Conservation (phyloP, 1,140 invertebrate species). For the Wiebesia pumilae region DNA sequence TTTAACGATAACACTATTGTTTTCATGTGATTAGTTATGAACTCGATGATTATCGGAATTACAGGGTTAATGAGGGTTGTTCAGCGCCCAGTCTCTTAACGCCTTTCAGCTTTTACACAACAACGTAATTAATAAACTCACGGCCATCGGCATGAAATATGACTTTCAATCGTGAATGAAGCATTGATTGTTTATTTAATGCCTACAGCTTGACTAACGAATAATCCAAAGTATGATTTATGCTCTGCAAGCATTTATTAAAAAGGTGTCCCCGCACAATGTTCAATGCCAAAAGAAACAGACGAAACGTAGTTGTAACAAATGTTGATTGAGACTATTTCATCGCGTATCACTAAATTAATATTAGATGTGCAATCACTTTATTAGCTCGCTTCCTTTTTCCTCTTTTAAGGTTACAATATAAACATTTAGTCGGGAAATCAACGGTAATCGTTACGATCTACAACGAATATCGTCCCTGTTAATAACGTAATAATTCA, state of each 20-base stretch:
- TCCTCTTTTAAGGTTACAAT: not conserved
- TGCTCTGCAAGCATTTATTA: conserved; percentile 47
- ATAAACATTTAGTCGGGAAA: not conserved
- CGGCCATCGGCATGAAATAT: conserved; percentile 54
- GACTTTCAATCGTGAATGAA: conserved; percentile 52
- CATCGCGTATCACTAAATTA: not conserved
- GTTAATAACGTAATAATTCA: too few species aligned
- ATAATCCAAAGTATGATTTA: conserved; percentile 58
- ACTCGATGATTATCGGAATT: conserved; percentile 41
- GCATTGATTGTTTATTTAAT: conserved; percentile 60
- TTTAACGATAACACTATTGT: too few species aligned
- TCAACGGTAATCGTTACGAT: too few species aligned
- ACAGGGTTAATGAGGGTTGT: conserved; percentile 50
- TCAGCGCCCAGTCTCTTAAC: conserved; percentile 52
- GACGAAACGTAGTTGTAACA: not conserved
- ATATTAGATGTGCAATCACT: not conserved
- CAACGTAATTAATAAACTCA: conserved; percentile 58
- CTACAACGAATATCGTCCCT: too few species aligned
- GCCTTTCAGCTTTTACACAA: conserved; percentile 21
- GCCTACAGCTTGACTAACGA: conserved; percentile 54
- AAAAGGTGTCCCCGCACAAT: not conserved
- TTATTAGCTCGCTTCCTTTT: not conserved
- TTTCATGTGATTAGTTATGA: conserved; percentile 26
- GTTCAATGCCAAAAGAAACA: not conserved
- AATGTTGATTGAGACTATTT: conserved; percentile 5